Evolutionary conservation across 2,797 vertebrate genomes (phyloP).

Genomic region (Micromesistius poutassou): DNA sequence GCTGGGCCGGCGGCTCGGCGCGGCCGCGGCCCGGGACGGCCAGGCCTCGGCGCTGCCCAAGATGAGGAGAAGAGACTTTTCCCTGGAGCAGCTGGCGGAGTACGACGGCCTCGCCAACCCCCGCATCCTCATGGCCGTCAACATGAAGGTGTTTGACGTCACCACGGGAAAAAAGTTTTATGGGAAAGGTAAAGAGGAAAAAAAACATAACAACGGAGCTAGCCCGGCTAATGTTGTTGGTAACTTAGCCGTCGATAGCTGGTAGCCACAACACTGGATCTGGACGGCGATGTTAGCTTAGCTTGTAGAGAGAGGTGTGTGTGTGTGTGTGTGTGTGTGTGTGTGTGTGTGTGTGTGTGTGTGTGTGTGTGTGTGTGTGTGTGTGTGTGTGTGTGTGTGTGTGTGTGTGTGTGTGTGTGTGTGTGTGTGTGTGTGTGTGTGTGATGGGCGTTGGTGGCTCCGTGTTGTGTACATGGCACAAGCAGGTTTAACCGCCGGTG

Average conservation of each 20-base stretch:
- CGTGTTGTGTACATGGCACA: too few species aligned
- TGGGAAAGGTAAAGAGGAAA: conserved; percentile 95
- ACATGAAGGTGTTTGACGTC: conserved; percentile 98
- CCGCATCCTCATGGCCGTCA: conserved; percentile 95
- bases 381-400: conserved; percentile 20
- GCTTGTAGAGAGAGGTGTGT: neutral
- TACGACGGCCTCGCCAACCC: conserved; percentile 88
- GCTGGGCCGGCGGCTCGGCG: conserved; percentile 78
- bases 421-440: too few species aligned
- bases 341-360: conserved; percentile 20
- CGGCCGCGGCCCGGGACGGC: conserved; percentile 73
- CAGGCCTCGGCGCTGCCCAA: conserved; percentile 86
- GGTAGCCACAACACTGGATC: neutral
- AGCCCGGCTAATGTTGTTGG: conserved; percentile 7
- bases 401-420: conserved; percentile 20
- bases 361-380: too few species aligned
- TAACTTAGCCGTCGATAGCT: conserved; percentile 13
- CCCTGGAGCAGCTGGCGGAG: conserved; percentile 88
- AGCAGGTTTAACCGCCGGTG: too few species aligned
- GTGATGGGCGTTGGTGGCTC: too few species aligned
- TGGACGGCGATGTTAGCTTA: neutral
- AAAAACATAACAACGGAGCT: neutral
- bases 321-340: too few species aligned
- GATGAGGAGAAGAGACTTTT: conserved; percentile 97
- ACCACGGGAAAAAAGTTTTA: conserved; percentile 96